Evolutionary conservation across 2,113 vertebrate genomes (phyloP).

Genomic region (Trogon surrucura): DNA sequence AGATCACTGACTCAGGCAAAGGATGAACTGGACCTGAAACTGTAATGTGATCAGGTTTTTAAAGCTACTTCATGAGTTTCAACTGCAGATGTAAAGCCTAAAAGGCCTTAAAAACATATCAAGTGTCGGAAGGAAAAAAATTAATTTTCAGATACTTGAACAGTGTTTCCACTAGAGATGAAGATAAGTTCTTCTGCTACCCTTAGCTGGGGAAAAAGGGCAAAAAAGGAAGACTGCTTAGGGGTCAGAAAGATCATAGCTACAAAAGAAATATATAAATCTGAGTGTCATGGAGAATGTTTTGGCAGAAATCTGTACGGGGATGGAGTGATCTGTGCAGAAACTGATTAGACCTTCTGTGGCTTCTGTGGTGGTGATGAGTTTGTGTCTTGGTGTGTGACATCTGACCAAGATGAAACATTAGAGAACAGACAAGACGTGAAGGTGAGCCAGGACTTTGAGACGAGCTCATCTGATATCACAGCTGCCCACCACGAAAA

Average conservation of each 20-base stretch:
- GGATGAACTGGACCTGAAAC: neutral
- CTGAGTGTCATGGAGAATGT: neutral
- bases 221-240: neutral
- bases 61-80: neutral
- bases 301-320: neutral
- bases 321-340: neutral
- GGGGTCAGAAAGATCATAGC: neutral
- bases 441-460: neutral
- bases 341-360: neutral
- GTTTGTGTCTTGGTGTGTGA: neutral
- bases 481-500: neutral
- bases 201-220: neutral
- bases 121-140: neutral
- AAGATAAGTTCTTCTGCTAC: neutral
- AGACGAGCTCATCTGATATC: accelerated
- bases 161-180: neutral
- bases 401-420: neutral
- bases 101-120: neutral
- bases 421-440: neutral
- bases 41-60: neutral
- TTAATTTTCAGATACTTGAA: neutral
- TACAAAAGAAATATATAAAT: neutral
- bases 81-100: neutral
- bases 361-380: neutral
- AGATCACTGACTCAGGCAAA: neutral